Percentiles rank a stretch among this genome's conserved stretches.
Evolutionary conservation across 30 jellyfish, hydroid and myxozoan species (phyloP).

Genomic region (Chrysaora quinquecirrha): DNA sequence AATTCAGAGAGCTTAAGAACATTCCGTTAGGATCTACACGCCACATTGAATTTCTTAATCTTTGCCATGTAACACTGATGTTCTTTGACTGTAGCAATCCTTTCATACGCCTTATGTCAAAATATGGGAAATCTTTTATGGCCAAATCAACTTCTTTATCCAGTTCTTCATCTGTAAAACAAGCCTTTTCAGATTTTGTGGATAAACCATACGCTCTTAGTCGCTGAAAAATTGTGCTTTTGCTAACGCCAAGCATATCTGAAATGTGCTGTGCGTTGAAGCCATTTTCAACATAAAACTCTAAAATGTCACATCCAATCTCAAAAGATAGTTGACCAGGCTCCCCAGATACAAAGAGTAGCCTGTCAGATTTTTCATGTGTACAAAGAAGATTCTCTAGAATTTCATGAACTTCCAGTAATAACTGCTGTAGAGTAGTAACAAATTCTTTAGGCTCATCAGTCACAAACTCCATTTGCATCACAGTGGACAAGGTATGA

Average conservation of each 20-base stretch:
- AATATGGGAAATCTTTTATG: constrained; percentile 24
- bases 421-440: constrained; percentile 4
- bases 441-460: constrained; percentile 11
- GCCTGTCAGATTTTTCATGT: not conserved
- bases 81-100: constrained; percentile 23
- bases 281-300: constrained; percentile 30
- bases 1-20: constrained; percentile 17
- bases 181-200: constrained; percentile 11
- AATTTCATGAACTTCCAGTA: not conserved
- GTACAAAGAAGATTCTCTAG: not conserved
- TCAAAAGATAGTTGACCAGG: constrained; percentile 34
- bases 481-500: constrained; percentile 10
- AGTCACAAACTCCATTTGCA: constrained; percentile 32
- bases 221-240: constrained; percentile 37
- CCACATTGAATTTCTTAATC: constrained; percentile 40
- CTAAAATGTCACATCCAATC: constrained; percentile 17
- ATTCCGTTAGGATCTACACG: constrained; percentile 46
- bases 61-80: constrained; percentile 27
- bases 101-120: constrained; percentile 37
- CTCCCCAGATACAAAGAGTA: constrained; percentile 32
- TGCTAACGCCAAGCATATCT: constrained; percentile 49
- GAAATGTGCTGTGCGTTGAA: constrained; percentile 20
- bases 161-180: constrained; percentile 18
- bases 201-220: constrained; percentile 30
- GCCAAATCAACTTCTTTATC: constrained; percentile 29